These are phyloP conservation scores for Limnephilus rhombicus DNA, from an alignment of 2,888 invertebrate genomes.

Conservation along the genomic window DNA sequence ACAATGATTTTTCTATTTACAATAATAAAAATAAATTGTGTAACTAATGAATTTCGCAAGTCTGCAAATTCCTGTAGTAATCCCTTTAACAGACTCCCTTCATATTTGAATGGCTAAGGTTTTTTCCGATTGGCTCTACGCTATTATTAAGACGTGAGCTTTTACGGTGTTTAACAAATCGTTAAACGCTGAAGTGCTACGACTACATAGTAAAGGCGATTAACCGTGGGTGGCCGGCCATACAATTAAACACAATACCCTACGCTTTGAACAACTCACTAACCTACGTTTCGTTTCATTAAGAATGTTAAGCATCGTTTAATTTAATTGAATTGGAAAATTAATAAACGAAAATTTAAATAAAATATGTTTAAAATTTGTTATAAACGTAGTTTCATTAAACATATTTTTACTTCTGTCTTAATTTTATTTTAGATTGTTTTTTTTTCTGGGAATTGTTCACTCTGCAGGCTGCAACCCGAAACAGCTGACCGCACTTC, in stretches of 20 bases:
- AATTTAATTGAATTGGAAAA: neutral
- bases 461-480: too few species aligned
- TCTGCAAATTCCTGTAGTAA: neutral
- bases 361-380: too few species aligned
- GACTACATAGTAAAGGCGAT: constrained; percentile 31
- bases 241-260: constrained; percentile 21
- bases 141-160: constrained; percentile 7
- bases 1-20: neutral
- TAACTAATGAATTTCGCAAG: neutral
- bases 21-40: neutral
- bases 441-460: too few species aligned
- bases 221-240: constrained; percentile 31
- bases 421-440: too few species aligned
- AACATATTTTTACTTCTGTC: too few species aligned
- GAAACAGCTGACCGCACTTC: too few species aligned
- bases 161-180: constrained; percentile 23
- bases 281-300: neutral
- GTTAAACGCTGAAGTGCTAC: constrained; percentile 14
- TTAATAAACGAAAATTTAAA: neutral
- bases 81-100: neutral
- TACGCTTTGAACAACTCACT: neutral
- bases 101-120: neutral
- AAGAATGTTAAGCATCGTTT: neutral
- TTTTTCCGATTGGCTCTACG: neutral
- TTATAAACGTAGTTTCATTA: too few species aligned